These are phyloP conservation scores for Ianthella basta DNA, from an alignment of 37 sponge, comb jelly and placozoan species.

Conservation along the genomic window DNA sequence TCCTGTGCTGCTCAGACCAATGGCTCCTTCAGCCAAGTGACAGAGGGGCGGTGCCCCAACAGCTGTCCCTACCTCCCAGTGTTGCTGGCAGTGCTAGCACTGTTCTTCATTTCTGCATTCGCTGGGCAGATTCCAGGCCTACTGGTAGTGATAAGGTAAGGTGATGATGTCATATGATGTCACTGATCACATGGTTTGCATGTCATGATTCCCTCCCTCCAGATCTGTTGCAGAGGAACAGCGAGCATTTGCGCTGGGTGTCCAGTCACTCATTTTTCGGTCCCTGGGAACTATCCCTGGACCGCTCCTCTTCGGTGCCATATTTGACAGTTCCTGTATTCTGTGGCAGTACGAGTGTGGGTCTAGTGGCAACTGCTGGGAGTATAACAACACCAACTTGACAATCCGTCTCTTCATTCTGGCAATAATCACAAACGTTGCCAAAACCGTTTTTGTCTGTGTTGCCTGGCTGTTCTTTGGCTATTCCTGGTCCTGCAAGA, in stretches of 20 bases:
- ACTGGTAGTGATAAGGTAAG: constrained; percentile 32
- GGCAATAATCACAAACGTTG: background rate
- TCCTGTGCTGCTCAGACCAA: background rate
- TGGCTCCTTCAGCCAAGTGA: background rate
- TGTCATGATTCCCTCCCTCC: background rate
- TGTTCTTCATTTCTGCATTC: constrained; percentile 12
- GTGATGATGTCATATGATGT: background rate
- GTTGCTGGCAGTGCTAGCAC: background rate
- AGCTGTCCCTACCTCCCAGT: constrained; percentile 10
- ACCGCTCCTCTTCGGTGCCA: constrained; percentile 34
- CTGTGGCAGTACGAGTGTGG: constrained; percentile 48
- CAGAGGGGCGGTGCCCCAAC: constrained; percentile 27
- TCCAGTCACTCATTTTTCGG: constrained; percentile 22
- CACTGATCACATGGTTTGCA: background rate
- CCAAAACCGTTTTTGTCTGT: background rate
- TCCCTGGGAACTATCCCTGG: constrained; percentile 41
- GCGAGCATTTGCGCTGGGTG: constrained; percentile 28
- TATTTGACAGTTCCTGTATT: constrained; percentile 44
- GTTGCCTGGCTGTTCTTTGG: background rate
- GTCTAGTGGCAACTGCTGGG: constrained; percentile 34
- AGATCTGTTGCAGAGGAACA: constrained; percentile 44
- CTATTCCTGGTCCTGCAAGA: background rate
- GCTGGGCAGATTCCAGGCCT: constrained; percentile 20
- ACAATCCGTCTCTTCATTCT: background rate
- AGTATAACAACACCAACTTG: constrained; percentile 29